These are phyloP conservation scores for Spermophilus dauricus DNA, from an alignment of 2,113 vertebrate species.

Conservation along the genomic window DNA sequence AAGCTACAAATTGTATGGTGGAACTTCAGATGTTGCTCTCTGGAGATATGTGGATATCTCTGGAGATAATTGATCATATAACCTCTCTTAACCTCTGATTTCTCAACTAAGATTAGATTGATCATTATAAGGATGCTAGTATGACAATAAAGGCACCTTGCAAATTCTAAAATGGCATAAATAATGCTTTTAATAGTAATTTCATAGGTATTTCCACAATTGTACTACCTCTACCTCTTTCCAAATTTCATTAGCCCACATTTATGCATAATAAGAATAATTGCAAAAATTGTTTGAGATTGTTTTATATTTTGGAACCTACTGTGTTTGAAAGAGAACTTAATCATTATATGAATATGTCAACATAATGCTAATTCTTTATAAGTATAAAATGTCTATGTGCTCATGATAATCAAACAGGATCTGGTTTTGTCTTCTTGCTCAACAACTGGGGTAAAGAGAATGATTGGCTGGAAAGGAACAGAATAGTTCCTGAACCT, in stretches of 20 bases:
- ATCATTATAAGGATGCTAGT: neutral
- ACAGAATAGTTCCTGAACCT: accelerated
- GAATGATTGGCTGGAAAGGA: neutral
- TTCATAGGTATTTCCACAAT: neutral
- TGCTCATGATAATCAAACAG: neutral
- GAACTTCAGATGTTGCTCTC: neutral
- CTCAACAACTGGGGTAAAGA: neutral
- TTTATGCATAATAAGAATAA: neutral
- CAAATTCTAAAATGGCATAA: conserved; percentile 15
- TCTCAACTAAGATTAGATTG: neutral
- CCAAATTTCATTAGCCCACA: neutral
- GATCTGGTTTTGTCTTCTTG: neutral
- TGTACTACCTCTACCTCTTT: neutral
- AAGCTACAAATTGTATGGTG: accelerated
- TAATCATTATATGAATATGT: neutral
- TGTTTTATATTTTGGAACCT: neutral
- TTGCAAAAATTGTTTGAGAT: neutral
- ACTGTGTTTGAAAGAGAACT: neutral
- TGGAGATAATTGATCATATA: neutral
- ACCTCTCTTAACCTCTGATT: neutral
- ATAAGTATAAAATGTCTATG: neutral
- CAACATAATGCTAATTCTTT: neutral
- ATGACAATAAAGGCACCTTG: neutral
- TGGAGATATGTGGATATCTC: neutral
- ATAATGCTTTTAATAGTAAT: neutral